Percentiles rank a stretch among this genome's conserved stretches.
Evolutionary conservation across 1,140 invertebrate species (phyloP).

Genomic region (Bombus waltoni): DNA sequence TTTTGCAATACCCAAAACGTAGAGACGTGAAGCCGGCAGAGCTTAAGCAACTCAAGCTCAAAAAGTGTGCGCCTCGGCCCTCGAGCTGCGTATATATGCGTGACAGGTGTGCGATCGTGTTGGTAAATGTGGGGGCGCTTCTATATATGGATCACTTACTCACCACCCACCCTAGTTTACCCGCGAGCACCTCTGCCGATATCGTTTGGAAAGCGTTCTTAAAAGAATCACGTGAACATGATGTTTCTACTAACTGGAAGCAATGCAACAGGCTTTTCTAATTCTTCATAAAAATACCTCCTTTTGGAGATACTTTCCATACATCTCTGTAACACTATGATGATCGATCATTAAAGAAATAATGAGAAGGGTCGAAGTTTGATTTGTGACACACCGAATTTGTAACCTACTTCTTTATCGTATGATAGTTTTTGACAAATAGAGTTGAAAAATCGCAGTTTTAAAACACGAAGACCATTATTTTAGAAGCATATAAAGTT

Average conservation of each 20-base stretch:
- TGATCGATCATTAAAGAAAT: not conserved
- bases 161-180: conserved; percentile 62
- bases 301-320: not conserved
- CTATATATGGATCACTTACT: conserved; percentile 80
- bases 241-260: not conserved
- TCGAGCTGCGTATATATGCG: conserved; percentile 77
- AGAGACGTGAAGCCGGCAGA: conserved; percentile 34
- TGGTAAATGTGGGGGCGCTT: conserved; percentile 73
- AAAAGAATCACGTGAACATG: not conserved
- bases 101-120: conserved; percentile 73
- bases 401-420: not conserved
- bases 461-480: not conserved
- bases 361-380: not conserved
- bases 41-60: conserved; percentile 70
- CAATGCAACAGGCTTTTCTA: not conserved
- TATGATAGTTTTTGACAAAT: not conserved
- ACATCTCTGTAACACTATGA: not conserved
- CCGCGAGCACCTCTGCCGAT: not conserved
- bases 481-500: not conserved
- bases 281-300: not conserved
- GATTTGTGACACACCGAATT: not conserved
- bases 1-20: conserved; percentile 39
- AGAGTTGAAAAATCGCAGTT: not conserved
- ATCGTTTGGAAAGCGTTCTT: conserved; percentile 4
- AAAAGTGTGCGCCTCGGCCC: conserved; percentile 75